Conservation (phyloP, 1,140 invertebrate species). For the Apis laboriosa region DNA sequence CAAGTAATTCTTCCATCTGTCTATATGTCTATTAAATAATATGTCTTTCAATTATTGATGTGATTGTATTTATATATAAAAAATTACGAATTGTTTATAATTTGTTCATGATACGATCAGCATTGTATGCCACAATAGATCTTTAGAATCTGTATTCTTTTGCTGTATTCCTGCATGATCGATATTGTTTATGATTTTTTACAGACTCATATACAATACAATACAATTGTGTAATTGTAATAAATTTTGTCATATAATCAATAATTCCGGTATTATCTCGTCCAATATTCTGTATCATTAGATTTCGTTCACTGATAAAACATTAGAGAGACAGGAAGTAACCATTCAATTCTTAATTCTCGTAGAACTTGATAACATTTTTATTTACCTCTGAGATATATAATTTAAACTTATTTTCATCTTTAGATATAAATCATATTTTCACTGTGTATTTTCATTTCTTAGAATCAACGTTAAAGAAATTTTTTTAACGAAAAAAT, state of each 20-base stretch:
- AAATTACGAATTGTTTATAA: neutral
- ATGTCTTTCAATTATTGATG: neutral
- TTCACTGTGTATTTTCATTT: neutral
- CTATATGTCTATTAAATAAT: neutral
- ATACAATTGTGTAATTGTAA: neutral
- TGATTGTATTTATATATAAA: neutral
- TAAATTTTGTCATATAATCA: neutral
- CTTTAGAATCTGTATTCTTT: neutral
- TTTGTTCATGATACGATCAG: neutral
- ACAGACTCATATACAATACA: neutral
- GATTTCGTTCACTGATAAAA: conserved; percentile 1
- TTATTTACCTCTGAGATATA: neutral
- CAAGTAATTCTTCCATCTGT: neutral
- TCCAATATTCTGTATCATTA: neutral
- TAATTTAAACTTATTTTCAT: neutral
- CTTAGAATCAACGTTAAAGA: too few species aligned
- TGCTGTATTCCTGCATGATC: neutral
- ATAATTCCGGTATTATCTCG: conserved; percentile 1
- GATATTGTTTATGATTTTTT: neutral
- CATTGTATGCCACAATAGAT: neutral
- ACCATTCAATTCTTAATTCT: neutral
- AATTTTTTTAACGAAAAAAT: too few species aligned
- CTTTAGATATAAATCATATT: neutral
- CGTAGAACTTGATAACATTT: neutral
- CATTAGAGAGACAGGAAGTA: neutral